Percentiles rank a stretch among this genome's conserved stretches.
Evolutionary conservation across 2,888 invertebrate genomes (phyloP).

Genomic region (Aromia moschata): DNA sequence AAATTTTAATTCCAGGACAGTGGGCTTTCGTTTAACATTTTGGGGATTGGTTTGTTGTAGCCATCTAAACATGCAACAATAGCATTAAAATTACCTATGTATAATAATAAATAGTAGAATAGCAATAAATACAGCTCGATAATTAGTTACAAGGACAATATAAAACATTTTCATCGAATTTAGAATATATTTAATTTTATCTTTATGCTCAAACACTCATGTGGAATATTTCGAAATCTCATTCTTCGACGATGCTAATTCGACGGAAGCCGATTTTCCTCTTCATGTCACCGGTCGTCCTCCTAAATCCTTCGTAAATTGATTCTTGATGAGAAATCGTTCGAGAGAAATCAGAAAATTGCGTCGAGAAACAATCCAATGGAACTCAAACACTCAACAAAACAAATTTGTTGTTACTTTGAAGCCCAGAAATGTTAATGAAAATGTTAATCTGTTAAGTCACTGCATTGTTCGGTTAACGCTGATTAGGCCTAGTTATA

Average conservation of each 20-base stretch:
- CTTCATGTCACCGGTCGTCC: constrained; percentile 55
- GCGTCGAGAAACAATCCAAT: constrained; percentile 53
- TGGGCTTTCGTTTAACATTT: neutral
- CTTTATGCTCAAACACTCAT: constrained; percentile 24
- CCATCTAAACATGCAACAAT: constrained; percentile 16
- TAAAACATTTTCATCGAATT: constrained; percentile 39
- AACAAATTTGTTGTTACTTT: constrained; percentile 39
- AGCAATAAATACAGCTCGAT: constrained; percentile 54
- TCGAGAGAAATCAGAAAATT: constrained; percentile 29
- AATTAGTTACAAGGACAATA: constrained; percentile 45
- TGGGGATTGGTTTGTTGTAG: constrained; percentile 24
- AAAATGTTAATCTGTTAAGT: constrained; percentile 56
- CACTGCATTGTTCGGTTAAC: constrained; percentile 60
- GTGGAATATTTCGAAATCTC: constrained; percentile 10
- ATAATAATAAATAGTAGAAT: constrained; percentile 49
- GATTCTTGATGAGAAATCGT: constrained; percentile 20
- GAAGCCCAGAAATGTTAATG: constrained; percentile 32
- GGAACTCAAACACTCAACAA: constrained; percentile 49
- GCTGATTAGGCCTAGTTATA: constrained; percentile 54
- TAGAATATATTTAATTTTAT: constrained; percentile 42
- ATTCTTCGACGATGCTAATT: constrained; percentile 31
- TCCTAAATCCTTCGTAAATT: constrained; percentile 49
- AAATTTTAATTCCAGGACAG: too few species aligned
- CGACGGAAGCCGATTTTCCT: constrained; percentile 40
- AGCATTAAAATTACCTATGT: constrained; percentile 30